Percentiles rank a stretch among this genome's conserved stretches.
Conservation (phyloP, 2,888 invertebrate genomes). For the Papilio elwesi region DNA sequence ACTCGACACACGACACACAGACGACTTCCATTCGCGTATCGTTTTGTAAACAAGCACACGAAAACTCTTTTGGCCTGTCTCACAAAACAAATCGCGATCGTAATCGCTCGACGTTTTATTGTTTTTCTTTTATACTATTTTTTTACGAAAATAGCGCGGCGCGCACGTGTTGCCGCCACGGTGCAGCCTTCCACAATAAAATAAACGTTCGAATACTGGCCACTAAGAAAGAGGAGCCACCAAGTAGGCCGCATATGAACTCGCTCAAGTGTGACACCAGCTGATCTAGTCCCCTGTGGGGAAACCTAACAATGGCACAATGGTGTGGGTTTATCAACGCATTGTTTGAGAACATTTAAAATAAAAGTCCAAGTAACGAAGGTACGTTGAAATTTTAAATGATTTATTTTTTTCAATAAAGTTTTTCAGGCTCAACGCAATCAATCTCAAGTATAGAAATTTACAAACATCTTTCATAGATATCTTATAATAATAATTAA, state of each 20-base stretch:
- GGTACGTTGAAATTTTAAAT: conserved; percentile 7
- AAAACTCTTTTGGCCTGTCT: conserved; percentile 51
- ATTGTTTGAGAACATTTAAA: conserved; percentile 39
- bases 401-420: background rate
- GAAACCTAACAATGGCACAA: conserved; percentile 41
- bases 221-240: conserved; percentile 41
- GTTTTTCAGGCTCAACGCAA: background rate
- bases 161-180: conserved; percentile 68
- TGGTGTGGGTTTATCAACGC: conserved; percentile 38
- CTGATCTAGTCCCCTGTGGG: conserved; percentile 27
- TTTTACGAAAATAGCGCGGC: conserved; percentile 53
- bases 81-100: conserved; percentile 49
- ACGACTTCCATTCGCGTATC: conserved; percentile 28
- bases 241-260: conserved; percentile 28
- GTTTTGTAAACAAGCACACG: conserved; percentile 40
- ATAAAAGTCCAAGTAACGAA: conserved; percentile 33
- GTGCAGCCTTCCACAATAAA: conserved; percentile 69
- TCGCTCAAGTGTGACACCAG: conserved; percentile 29
- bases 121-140: conserved; percentile 47
- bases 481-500: background rate
- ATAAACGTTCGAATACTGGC: conserved; percentile 51
- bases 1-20: conserved; percentile 34
- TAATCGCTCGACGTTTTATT: conserved; percentile 42
- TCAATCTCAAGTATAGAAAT: background rate
- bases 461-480: background rate